A percentile compares a stretch with the other conserved stretches of the same genome.
These are phyloP conservation scores for Erebia ligea DNA, from an alignment of 2,888 invertebrate genomes.

Conservation along the genomic window DNA sequence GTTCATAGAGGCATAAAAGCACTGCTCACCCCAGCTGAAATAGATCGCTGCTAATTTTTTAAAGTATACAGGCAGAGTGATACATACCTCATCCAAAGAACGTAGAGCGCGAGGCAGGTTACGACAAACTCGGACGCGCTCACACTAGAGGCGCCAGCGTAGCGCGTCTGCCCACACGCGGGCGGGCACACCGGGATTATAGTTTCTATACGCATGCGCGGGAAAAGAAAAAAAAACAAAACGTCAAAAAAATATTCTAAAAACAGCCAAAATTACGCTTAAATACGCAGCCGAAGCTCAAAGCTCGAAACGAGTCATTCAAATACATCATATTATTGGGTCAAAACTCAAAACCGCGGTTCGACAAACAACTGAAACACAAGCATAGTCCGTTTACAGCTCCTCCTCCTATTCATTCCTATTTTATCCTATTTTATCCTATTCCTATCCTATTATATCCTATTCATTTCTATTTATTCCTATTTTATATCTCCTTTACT, in stretches of 20 bases:
- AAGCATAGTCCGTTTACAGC: too few species aligned
- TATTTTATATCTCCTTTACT: too few species aligned
- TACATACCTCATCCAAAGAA: conserved; percentile 57
- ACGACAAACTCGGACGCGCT: conserved; percentile 42
- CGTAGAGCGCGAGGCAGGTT: conserved; percentile 48
- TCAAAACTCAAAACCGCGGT: too few species aligned
- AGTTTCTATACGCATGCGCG: conserved; percentile 85
- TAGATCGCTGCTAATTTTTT: too few species aligned
- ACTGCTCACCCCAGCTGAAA: too few species aligned
- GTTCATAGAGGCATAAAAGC: too few species aligned
- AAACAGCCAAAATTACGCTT: conserved; percentile 4
- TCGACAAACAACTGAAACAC: too few species aligned
- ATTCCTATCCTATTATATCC: too few species aligned
- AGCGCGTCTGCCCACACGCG: conserved; percentile 90
- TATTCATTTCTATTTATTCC: too few species aligned
- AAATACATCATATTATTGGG: not conserved
- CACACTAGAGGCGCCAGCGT: conserved; percentile 77
- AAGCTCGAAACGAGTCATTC: not conserved
- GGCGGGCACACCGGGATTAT: conserved; percentile 97
- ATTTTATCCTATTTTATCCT: too few species aligned
- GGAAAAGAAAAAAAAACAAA: conserved; percentile 24
- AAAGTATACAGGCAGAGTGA: too few species aligned
- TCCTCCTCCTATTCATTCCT: too few species aligned
- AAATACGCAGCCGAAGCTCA: not conserved
- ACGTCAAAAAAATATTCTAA: conserved; percentile 4